Evolutionary conservation across 35 echinoderm and acorn worm genomes (phyloP), one percentile per base, ranked within the genome.

Genomic region (Ophioderma brevispina): DNA sequence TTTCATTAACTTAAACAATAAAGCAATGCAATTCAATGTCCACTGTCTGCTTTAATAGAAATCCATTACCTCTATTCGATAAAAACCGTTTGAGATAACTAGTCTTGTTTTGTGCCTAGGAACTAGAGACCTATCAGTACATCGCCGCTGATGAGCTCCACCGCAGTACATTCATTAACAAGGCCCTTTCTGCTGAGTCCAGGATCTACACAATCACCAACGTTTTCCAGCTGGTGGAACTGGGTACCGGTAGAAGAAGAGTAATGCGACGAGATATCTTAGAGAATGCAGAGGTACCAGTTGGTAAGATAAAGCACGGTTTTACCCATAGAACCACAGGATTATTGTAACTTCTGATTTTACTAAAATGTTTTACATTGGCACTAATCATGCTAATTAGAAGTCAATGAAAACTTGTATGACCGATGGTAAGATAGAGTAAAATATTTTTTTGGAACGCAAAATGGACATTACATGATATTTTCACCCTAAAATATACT

Each of bases 161-260:
- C 82, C 50, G 82, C 40, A 89, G 80, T 0, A 81, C 25, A 31
- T 96, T 96, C 49, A 49, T 85, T 36, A 96, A 96, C 83, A 92
- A 87, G 43, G 94, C 94, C 8, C 40, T 96, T 0, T 96, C 94
- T 0, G 94, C 35, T 76, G 46, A 78, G n/a, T 88, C 90, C 18
- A 80, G 90, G 40, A 81, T 85, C 2, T 96, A 92, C 31, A 96
- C 91, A 19, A 89, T 96, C 36, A 89, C 94, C 0, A 92, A 87
- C 13, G 87, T 96, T 13, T 96, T 96, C 86, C 59, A 82, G 79
- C 83, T 85, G n/a, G 83, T 85, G 31, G 84, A 91, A 50, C 64
- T 37, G n/a, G 23, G 32, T 15, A 37, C 46, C 32, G 33, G 78
- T 23, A 39, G 37, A 37, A 49, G 32, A n/a, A 90, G 80, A 23